phyloP scores from a whole-genome alignment of 2,797 vertebrate species.

The Numenius phaeopus region DNA sequence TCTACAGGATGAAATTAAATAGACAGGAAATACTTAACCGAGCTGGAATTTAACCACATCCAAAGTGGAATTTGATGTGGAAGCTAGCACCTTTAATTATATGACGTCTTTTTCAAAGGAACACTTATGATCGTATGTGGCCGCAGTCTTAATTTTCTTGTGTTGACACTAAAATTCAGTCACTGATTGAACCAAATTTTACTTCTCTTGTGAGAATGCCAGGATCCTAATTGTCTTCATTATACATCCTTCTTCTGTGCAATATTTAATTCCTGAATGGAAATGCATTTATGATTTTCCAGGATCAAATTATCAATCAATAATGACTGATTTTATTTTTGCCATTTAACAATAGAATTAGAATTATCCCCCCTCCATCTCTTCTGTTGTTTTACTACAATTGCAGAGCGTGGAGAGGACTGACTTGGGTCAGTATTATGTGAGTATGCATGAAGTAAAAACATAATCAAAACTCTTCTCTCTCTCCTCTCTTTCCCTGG shows the following conservation, averaged over 20 bases:
- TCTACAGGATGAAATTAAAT: constrained; percentile 68
- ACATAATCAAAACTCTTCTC: neutral
- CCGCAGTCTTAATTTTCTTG: neutral
- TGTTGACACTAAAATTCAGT: neutral
- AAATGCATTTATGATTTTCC: neutral
- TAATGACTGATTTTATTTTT: neutral
- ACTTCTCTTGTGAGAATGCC: neutral
- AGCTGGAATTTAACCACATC: constrained; percentile 68
- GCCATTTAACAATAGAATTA: neutral
- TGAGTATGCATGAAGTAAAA: neutral
- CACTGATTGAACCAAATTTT: neutral
- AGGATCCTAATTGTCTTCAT: neutral
- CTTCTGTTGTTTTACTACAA: neutral
- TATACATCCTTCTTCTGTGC: neutral
- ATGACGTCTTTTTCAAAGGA: neutral
- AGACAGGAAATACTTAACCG: constrained; percentile 69
- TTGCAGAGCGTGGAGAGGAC: neutral
- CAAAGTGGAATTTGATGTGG: constrained; percentile 66
- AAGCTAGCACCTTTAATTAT: constrained; percentile 63
- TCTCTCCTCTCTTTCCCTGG: neutral
- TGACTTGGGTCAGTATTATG: neutral
- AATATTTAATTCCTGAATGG: neutral
- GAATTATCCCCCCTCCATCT: neutral
- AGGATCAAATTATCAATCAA: neutral
- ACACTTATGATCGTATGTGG: neutral